Evolutionary conservation across 2,888 invertebrate species (phyloP).

Genomic region (Lycaena phlaeas): DNA sequence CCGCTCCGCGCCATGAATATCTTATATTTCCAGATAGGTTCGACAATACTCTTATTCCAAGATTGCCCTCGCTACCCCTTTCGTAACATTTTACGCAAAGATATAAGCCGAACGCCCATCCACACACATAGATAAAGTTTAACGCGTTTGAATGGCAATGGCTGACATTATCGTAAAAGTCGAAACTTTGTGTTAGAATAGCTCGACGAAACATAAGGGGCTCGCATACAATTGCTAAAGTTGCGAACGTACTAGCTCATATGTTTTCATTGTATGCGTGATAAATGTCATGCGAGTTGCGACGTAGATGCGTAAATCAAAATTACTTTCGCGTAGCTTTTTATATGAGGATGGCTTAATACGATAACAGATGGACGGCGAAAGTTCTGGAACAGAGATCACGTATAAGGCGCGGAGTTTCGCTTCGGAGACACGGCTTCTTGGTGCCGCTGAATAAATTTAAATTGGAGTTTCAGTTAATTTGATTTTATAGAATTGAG

Average conservation of each 20-base stretch:
- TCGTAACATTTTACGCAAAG: conserved; percentile 30
- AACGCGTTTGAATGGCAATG: conserved; percentile 71
- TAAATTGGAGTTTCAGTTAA: too few species aligned
- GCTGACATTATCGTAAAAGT: conserved; percentile 73
- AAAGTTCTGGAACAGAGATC: too few species aligned
- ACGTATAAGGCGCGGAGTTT: too few species aligned
- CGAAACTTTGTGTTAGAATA: conserved; percentile 66
- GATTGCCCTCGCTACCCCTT: conserved; percentile 7
- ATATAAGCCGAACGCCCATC: conserved; percentile 59
- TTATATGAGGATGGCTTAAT: neutral
- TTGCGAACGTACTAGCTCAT: conserved; percentile 64
- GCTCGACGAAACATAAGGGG: conserved; percentile 69
- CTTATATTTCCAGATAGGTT: conserved; percentile 4
- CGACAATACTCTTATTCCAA: conserved; percentile 6
- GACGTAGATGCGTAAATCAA: conserved; percentile 13
- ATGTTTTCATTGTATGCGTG: conserved; percentile 53
- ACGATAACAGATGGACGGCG: too few species aligned
- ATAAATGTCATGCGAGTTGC: conserved; percentile 61
- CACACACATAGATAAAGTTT: conserved; percentile 70
- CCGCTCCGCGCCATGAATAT: conserved; percentile 5
- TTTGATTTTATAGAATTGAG: too few species aligned
- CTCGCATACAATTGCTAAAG: conserved; percentile 69
- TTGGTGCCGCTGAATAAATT: too few species aligned
- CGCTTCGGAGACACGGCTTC: too few species aligned
- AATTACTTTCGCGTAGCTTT: neutral